Conservation (phyloP, 2,888 invertebrate species). For the Dasysyrphus tricinctus region DNA sequence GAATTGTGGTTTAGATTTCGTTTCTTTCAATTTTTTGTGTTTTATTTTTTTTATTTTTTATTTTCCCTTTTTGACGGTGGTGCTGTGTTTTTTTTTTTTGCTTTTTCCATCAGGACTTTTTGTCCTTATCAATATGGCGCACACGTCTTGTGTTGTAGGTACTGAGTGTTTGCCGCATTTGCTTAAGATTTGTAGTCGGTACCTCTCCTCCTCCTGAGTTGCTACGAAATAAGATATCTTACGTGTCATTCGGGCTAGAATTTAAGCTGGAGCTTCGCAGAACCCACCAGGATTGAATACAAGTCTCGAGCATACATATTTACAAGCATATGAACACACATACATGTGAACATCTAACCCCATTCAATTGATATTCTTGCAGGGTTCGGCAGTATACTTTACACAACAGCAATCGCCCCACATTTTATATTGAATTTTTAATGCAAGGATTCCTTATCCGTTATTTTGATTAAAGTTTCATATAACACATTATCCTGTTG, state of each 20-base stretch:
- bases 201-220: constrained; percentile 13
- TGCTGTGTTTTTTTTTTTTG: constrained; percentile 17
- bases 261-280: constrained; percentile 24
- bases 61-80: constrained; percentile 32
- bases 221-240: constrained; percentile 57
- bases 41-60: neutral
- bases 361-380: constrained; percentile 70
- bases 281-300: constrained; percentile 41
- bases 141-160: constrained; percentile 58
- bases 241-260: constrained; percentile 46
- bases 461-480: constrained; percentile 75
- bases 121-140: constrained; percentile 72
- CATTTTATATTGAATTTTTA: constrained; percentile 76
- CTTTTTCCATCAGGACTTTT: constrained; percentile 5
- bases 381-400: constrained; percentile 63
- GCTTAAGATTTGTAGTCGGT: constrained; percentile 70
- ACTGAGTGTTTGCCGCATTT: constrained; percentile 73
- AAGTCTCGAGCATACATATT: constrained; percentile 8
- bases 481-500: constrained; percentile 70
- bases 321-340: neutral
- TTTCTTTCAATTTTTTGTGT: constrained; percentile 7
- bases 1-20: constrained; percentile 69
- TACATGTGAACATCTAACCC: constrained; percentile 4
- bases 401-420: constrained; percentile 73
- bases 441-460: constrained; percentile 73